Conservation (phyloP, 1,140 invertebrate genomes). For the Centruroides vittatus region DNA sequence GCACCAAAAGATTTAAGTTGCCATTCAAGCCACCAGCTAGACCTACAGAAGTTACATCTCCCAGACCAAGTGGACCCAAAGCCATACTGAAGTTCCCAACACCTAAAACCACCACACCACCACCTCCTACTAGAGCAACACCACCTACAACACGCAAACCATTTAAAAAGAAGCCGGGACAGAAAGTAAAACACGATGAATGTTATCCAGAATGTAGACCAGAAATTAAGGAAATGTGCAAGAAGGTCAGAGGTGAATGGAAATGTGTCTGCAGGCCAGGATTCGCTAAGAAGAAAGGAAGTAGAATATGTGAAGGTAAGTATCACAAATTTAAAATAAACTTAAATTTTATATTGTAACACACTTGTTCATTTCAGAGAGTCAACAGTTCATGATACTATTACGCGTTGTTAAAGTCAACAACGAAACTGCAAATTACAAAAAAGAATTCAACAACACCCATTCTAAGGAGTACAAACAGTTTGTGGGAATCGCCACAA, state of each 20-base stretch:
- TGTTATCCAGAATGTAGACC: slow-evolving; percentile 50
- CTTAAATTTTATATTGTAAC: background rate
- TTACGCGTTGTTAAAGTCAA: slow-evolving; percentile 48
- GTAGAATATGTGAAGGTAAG: slow-evolving; percentile 74
- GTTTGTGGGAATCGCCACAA: slow-evolving; percentile 25
- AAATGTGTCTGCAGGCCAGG: slow-evolving; percentile 14
- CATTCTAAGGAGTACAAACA: slow-evolving; percentile 25
- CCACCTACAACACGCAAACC: background rate
- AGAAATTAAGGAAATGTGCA: slow-evolving; percentile 64
- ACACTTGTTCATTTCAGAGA: slow-evolving; percentile 42
- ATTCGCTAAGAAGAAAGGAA: slow-evolving; percentile 59
- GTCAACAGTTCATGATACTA: slow-evolving; percentile 65
- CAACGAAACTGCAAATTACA: slow-evolving; percentile 41
- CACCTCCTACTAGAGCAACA: slow-evolving; percentile 9
- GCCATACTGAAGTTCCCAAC: slow-evolving; percentile 12
- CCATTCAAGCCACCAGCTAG: slow-evolving; percentile 11
- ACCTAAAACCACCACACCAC: background rate
- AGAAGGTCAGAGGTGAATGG: slow-evolving; percentile 19
- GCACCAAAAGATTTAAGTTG: slow-evolving; percentile 6
- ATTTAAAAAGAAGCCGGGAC: slow-evolving; percentile 52
- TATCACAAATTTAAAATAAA: slow-evolving; percentile 8
- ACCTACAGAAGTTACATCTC: slow-evolving; percentile 8
- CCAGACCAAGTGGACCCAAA: slow-evolving; percentile 2
- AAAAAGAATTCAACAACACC: slow-evolving; percentile 20
- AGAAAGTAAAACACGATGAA: slow-evolving; percentile 61